Percentiles rank a stretch among this genome's conserved stretches.
Evolutionary conservation across 2,888 invertebrate species (phyloP).

Genomic region (Parasteatoda lunata): DNA sequence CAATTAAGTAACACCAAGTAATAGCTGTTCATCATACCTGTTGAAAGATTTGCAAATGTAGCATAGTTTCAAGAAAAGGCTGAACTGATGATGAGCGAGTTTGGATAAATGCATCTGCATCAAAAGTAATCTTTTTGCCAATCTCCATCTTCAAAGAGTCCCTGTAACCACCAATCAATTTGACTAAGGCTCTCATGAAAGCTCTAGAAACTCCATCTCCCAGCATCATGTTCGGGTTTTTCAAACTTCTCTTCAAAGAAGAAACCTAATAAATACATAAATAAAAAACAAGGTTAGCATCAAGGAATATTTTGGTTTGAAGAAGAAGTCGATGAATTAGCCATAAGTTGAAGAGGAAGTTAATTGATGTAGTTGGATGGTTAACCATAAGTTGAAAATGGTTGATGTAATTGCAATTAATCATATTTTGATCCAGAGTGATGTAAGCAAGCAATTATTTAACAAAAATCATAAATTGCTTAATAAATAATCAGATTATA

Average conservation of each 20-base stretch:
- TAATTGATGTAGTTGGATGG: too few relatives aligned
- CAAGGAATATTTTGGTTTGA: not conserved
- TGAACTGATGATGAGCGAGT: slow-evolving; percentile 89
- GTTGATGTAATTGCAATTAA: too few relatives aligned
- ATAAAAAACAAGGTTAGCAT: not conserved
- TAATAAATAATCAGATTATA: too few relatives aligned
- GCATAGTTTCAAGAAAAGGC: slow-evolving; percentile 90
- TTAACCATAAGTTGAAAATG: too few relatives aligned
- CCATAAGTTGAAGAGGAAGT: slow-evolving; percentile 69
- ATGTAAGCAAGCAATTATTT: too few relatives aligned
- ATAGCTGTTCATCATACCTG: slow-evolving; percentile 79
- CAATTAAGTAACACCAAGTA: too few relatives aligned
- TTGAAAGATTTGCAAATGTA: slow-evolving; percentile 94
- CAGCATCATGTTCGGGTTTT: slow-evolving; percentile 83
- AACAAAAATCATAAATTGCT: too few relatives aligned
- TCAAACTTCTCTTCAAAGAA: slow-evolving; percentile 84
- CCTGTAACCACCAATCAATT: slow-evolving; percentile 94
- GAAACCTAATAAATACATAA: slow-evolving; percentile 78
- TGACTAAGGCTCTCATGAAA: slow-evolving; percentile 91
- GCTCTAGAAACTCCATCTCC: slow-evolving; percentile 95
- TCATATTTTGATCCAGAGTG: too few relatives aligned
- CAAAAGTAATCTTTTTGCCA: slow-evolving; percentile 83
- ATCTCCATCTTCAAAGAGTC: slow-evolving; percentile 83
- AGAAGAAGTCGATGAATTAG: slow-evolving; percentile 45
- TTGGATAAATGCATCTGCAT: slow-evolving; percentile 89